Conservation (phyloP, 2,888 invertebrate species). For the Meghimatium bilineatum region DNA sequence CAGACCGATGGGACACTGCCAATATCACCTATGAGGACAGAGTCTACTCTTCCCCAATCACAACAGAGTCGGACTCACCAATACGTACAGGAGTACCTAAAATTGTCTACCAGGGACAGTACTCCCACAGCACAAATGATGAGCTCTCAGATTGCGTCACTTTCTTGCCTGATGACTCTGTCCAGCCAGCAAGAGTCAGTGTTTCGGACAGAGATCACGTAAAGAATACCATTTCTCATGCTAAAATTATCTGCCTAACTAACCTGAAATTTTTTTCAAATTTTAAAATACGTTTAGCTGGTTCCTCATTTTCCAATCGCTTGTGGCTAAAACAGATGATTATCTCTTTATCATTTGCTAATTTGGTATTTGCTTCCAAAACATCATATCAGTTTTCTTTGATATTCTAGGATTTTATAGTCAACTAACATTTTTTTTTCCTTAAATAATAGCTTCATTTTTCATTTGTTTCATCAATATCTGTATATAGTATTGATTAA, state of each 20-base stretch:
- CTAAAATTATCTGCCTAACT: neutral
- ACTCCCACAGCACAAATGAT: conserved; percentile 55
- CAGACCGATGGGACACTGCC: neutral
- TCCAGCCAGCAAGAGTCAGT: conserved; percentile 19
- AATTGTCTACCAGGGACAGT: conserved; percentile 56
- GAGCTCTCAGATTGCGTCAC: conserved; percentile 83
- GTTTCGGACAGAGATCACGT: neutral
- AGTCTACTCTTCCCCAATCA: neutral
- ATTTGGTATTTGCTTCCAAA: neutral
- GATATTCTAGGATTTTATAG: no score
- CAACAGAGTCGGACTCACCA: neutral
- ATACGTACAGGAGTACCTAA: conserved; percentile 3
- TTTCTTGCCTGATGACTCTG: conserved; percentile 67
- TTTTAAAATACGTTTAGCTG: no score
- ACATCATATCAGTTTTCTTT: no score
- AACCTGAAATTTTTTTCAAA: neutral
- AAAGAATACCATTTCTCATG: neutral
- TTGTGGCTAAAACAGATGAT: neutral
- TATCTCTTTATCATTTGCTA: neutral
- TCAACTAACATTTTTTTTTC: no score
- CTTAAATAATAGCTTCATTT: no score
- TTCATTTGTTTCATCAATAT: no score
- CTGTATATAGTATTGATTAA: no score
- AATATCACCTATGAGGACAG: neutral
- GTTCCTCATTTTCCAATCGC: neutral